A percentile compares a stretch with the other conserved stretches of the same genome.
phyloP scores from a whole-genome alignment of 1,140 invertebrate species.

The Drosophila sechellia region DNA sequence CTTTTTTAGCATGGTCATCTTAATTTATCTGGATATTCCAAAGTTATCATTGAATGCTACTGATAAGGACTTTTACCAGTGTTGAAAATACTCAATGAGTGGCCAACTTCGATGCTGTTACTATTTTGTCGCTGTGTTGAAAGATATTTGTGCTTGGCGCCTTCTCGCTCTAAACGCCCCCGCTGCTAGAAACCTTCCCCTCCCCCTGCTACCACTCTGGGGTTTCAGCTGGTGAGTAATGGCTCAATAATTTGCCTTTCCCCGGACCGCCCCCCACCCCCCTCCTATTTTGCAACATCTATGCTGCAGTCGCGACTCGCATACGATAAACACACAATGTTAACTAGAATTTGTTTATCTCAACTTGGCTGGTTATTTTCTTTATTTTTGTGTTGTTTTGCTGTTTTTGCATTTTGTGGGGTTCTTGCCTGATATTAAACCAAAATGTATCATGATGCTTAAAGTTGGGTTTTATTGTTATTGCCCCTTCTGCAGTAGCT shows the following conservation, averaged over 20 bases:
- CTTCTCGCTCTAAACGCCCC: not conserved
- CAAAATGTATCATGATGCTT: conserved; percentile 77
- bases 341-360: conserved; percentile 81
- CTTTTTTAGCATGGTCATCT: too few relatives aligned
- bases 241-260: conserved; percentile 76
- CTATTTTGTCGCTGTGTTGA: conserved; percentile 30
- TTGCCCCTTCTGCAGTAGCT: conserved; percentile 31
- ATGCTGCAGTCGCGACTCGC: conserved; percentile 28
- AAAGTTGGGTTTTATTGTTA: conserved; percentile 62
- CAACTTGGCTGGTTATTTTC: conserved; percentile 52
- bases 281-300: not conserved
- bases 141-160: conserved; percentile 34
- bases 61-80: conserved; percentile 7
- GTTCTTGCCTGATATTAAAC: conserved; percentile 70
- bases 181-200: not conserved
- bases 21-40: not conserved
- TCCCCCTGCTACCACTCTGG: not conserved
- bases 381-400: conserved; percentile 1
- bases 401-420: conserved; percentile 26
- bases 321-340: conserved; percentile 73
- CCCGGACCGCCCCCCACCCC: not conserved
- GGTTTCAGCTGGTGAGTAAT: conserved; percentile 69
- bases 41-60: not conserved
- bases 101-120: not conserved
- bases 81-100: conserved; percentile 4